phyloP scores from a whole-genome alignment of 2,113 vertebrate species.

The Brevimyrus niger region DNA sequence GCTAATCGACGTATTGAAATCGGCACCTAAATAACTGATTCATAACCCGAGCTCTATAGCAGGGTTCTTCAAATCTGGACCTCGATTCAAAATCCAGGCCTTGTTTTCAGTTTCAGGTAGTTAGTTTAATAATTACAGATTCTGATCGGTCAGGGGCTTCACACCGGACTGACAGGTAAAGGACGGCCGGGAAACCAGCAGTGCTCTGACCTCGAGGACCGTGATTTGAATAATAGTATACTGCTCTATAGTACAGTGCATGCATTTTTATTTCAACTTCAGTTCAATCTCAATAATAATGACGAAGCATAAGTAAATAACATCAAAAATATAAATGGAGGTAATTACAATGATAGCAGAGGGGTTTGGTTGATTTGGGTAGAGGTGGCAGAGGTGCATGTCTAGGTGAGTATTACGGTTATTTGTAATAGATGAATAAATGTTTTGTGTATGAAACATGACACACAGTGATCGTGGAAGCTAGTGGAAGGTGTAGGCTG shows the following conservation, averaged over 20 bases:
- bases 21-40: not conserved
- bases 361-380: not conserved
- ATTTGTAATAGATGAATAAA: not conserved
- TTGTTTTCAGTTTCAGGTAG: no score
- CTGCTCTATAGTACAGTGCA: not conserved
- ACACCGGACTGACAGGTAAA: no score
- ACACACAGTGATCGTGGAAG: not conserved
- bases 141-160: no score
- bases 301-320: not conserved
- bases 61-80: no score
- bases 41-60: not conserved
- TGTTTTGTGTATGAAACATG: not conserved
- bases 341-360: not conserved
- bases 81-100: no score
- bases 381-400: not conserved
- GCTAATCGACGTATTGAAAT: not conserved
- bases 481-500: not conserved
- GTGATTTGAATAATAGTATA: no score
- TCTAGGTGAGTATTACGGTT: not conserved
- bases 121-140: no score
- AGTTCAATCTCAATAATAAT: not conserved
- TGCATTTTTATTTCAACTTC: not conserved
- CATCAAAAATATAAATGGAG: not conserved
- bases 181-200: no score
- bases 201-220: no score